These are phyloP conservation scores for Lithophane leautieri DNA, from an alignment of 2,888 invertebrate genomes.

Conservation along the genomic window DNA sequence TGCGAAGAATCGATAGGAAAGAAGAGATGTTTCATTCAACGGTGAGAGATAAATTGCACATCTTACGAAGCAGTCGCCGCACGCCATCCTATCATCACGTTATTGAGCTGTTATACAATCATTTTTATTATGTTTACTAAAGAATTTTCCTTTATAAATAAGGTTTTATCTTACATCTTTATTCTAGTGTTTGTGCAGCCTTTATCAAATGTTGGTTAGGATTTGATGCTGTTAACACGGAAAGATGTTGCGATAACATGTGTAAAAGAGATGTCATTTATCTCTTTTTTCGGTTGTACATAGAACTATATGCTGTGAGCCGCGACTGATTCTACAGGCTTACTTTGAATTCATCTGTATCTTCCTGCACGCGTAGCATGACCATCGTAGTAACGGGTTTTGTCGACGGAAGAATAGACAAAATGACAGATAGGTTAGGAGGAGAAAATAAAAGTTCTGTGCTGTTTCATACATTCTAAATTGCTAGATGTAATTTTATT, in stretches of 20 bases:
- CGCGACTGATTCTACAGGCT: background rate
- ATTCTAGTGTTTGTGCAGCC: constrained; percentile 52
- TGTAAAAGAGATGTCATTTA: constrained; percentile 30
- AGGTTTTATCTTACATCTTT: constrained; percentile 53
- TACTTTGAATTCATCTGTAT: background rate
- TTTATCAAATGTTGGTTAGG: constrained; percentile 46
- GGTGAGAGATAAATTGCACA: constrained; percentile 52
- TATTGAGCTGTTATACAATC: constrained; percentile 54
- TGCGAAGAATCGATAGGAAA: constrained; percentile 30
- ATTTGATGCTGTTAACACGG: constrained; percentile 39
- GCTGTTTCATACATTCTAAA: too few relatives aligned
- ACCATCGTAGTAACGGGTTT: too few relatives aligned
- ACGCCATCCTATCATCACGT: constrained; percentile 48
- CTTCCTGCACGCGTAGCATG: too few relatives aligned
- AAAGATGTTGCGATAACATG: constrained; percentile 33
- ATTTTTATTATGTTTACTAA: constrained; percentile 57
- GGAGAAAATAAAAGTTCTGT: too few relatives aligned
- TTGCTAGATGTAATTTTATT: too few relatives aligned
- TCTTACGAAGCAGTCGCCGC: constrained; percentile 42
- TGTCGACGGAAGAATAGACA: too few relatives aligned
- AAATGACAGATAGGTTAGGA: too few relatives aligned
- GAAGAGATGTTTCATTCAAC: constrained; percentile 49
- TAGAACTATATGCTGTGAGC: constrained; percentile 7
- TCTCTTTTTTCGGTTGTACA: constrained; percentile 12
- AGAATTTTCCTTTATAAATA: constrained; percentile 46